Base-by-base conservation (phyloP, 1,140 invertebrate genomes). In the Orius laevigatus region DNA sequence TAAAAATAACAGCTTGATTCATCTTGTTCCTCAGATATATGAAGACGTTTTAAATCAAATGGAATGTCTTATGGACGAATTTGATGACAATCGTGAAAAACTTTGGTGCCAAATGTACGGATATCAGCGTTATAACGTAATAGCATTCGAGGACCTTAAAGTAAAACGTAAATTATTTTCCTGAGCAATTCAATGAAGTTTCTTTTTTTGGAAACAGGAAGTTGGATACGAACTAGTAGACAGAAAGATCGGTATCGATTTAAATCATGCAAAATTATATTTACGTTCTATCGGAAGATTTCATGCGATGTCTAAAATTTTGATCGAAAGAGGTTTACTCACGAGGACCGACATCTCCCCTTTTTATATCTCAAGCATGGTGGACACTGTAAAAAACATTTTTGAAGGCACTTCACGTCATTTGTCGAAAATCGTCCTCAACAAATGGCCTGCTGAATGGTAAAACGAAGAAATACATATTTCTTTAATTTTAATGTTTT, bases 271-370 rank as follows among this genome's bases (percentile, higher is more conserved):
- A 5, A 10, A 36, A 31, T 14, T 47, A 1, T 32, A 15, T n/a
- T 5, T 47, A 2, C 33, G 15, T 3, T 3, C 2, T 19, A 6
- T 47, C 12, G 46, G 46, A 15, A 35, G 25, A 15, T 36, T 35
- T 16, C 46, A 47, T 12, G 46, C 2, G 6, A 33, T 47, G 46
- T 33, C 46, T 14, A 47, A 47, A 18, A 19, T 47, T 2, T 34
- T 47, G 2, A 20, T 34, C n/a, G 3, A 15, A 9, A 42, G 40
- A 9, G 40, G 40, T 9, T 9, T 9, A 8, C 8, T 35, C n/a
- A 9, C n/a, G 8, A 35, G 8, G n/a, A 35, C 33, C 8, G 33
- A 35, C n/a, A 8, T n/a, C 33, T n/a, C 8, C 8, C 33, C n/a
- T n/a, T 35, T 35, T 35, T n/a, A 35, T 35, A 8, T 9, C 33